phyloP scores from a whole-genome alignment of 2,797 vertebrate species.

The Taeniopygia guttata region DNA sequence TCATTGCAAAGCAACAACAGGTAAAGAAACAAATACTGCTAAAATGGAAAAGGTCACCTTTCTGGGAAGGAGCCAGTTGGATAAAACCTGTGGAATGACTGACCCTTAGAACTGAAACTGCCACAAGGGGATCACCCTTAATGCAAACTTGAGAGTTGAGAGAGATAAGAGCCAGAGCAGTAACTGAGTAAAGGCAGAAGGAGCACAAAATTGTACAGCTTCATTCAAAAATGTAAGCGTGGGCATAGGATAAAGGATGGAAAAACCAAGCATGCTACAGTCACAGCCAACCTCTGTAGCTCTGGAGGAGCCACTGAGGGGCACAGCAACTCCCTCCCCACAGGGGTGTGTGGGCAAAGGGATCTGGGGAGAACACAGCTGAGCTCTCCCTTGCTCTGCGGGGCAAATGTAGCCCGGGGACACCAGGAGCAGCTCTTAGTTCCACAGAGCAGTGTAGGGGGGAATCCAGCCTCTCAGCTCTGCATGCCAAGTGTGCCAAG shows the following conservation, averaged over 20 bases:
- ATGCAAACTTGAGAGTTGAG: neutral
- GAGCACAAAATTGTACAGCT: neutral
- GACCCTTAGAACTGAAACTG: neutral
- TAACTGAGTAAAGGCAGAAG: neutral
- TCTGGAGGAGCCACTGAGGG: neutral
- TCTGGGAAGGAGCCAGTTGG: neutral
- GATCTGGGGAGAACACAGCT: fast-evolving
- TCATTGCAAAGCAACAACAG: neutral
- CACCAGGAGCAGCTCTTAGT: neutral
- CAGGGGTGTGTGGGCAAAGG: fast-evolving
- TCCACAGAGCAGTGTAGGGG: fast-evolving
- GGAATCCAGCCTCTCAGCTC: neutral
- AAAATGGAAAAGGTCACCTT: neutral
- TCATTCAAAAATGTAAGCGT: neutral
- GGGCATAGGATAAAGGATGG: neutral
- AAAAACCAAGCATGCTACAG: neutral
- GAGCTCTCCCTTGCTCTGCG: fast-evolving
- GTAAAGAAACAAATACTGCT: neutral
- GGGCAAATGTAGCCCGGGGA: neutral
- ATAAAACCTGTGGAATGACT: neutral
- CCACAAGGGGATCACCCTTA: neutral
- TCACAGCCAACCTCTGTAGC: neutral
- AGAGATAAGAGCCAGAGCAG: neutral
- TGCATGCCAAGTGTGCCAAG: fast-evolving
- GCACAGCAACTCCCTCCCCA: neutral